Conservation (phyloP, 2,113 vertebrate species). For the Elaphurus davidianus region DNA sequence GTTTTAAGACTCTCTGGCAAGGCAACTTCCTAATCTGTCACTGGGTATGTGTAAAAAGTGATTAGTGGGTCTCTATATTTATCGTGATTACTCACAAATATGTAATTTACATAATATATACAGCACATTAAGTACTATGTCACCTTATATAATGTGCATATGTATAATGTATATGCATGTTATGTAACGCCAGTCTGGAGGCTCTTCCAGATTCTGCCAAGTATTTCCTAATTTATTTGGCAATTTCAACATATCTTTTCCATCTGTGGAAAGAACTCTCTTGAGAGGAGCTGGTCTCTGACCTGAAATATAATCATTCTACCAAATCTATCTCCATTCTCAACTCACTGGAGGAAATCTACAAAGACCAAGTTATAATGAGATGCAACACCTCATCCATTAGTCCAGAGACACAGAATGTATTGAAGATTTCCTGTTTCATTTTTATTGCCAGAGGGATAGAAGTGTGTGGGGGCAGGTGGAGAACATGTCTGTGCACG, state of each 20-base stretch:
- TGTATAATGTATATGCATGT: constrained; percentile 75
- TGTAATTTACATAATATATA: constrained; percentile 77
- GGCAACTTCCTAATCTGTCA: constrained; percentile 76
- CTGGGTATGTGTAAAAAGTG: constrained; percentile 75
- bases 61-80: constrained; percentile 78
- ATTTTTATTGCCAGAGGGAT: constrained; percentile 46
- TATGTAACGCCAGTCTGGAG: constrained; percentile 75
- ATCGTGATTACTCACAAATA: constrained; percentile 78
- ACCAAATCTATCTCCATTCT: constrained; percentile 21
- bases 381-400: background rate
- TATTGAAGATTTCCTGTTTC: constrained; percentile 28
- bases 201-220: constrained; percentile 72
- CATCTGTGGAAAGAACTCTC: constrained; percentile 71
- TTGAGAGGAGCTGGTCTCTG: constrained; percentile 65
- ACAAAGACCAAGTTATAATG: background rate
- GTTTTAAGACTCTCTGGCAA: constrained; percentile 75
- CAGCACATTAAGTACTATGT: constrained; percentile 78
- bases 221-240: constrained; percentile 77
- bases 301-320: constrained; percentile 59
- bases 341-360: constrained; percentile 28
- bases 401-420: background rate
- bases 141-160: constrained; percentile 77
- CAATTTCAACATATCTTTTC: constrained; percentile 76
- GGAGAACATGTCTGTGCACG: constrained; percentile 38
- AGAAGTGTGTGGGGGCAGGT: background rate